Conservation (phyloP, 2,797 vertebrate species). For the Microctenopoma stevenorrisi region DNA sequence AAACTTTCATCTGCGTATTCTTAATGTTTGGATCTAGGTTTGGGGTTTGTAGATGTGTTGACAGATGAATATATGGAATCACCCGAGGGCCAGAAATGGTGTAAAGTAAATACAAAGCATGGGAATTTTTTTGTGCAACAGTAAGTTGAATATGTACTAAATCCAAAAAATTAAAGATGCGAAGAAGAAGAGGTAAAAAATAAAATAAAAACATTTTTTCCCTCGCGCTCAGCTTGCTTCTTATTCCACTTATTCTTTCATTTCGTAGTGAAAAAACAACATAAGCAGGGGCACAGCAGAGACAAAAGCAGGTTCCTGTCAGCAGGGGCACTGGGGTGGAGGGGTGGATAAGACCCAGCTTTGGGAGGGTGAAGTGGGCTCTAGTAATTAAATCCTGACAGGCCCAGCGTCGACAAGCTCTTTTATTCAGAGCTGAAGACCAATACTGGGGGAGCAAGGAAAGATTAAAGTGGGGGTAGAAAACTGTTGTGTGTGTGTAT, state of each 20-base stretch:
- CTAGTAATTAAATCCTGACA: slow-evolving; percentile 74
- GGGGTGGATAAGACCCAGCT: slow-evolving; percentile 58
- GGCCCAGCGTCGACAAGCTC: slow-evolving; percentile 71
- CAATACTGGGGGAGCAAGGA: slow-evolving; percentile 50
- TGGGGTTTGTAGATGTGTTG: slow-evolving; percentile 39
- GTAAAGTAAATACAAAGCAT: slow-evolving; percentile 23
- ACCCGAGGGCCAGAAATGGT: slow-evolving; percentile 18
- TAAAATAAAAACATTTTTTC: slow-evolving; percentile 29
- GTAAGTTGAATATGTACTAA: slow-evolving; percentile 26
- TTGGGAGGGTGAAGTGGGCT: slow-evolving; percentile 60
- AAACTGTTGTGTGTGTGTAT: slow-evolving; percentile 23
- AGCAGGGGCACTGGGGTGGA: slow-evolving; percentile 51
- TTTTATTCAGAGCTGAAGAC: slow-evolving; percentile 74
- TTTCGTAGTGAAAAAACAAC: slow-evolving; percentile 62
- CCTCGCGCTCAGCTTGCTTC: slow-evolving; percentile 13
- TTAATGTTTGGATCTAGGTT: slow-evolving; percentile 28
- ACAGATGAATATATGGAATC: slow-evolving; percentile 49
- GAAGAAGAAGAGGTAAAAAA: slow-evolving; percentile 15
- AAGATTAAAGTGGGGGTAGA: slow-evolving; percentile 44
- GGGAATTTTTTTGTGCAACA: slow-evolving; percentile 46
- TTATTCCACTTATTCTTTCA: slow-evolving; percentile 42
- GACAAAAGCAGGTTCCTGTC: slow-evolving; percentile 68
- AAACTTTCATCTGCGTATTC: slow-evolving; percentile 48
- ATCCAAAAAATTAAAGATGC: slow-evolving; percentile 30
- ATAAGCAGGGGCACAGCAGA: slow-evolving; percentile 40